Percentiles rank a stretch among this genome's conserved stretches.
Conservation (phyloP, 1,140 invertebrate genomes). For the Drosophila bifasciata region DNA sequence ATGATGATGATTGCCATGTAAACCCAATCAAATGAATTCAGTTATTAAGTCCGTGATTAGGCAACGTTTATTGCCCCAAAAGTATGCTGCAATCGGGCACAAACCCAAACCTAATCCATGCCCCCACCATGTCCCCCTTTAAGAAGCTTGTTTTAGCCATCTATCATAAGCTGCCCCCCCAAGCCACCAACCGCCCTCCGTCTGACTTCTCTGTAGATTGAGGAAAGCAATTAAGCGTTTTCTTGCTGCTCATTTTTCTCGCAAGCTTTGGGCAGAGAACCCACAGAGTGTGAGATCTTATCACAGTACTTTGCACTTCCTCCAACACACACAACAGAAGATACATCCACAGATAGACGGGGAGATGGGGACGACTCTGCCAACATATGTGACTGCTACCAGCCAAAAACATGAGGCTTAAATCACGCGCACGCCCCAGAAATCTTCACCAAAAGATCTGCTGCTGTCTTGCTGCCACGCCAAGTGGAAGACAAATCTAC, state of each 20-base stretch:
- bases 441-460: conserved; percentile 53
- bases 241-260: conserved; percentile 46
- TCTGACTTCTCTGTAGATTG: neutral
- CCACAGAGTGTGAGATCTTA: conserved; percentile 35
- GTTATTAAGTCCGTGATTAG: conserved; percentile 4
- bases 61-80: conserved; percentile 21
- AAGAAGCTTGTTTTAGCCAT: conserved; percentile 22
- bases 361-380: no score
- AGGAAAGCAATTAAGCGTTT: conserved; percentile 39
- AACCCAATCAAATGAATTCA: conserved; percentile 42
- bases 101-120: no score
- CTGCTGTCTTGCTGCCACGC: neutral
- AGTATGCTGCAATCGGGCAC: conserved; percentile 1
- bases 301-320: conserved; percentile 59
- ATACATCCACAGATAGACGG: neutral
- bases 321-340: conserved; percentile 43
- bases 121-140: no score
- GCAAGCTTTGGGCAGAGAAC: conserved; percentile 37
- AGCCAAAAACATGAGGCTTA: conserved; percentile 45
- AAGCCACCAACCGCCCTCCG: neutral
- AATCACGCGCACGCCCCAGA: conserved; percentile 62
- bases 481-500: conserved; percentile 54
- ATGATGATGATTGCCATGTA: conserved; percentile 31
- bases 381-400: conserved; percentile 26
- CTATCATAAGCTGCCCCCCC: conserved; percentile 42